Evolutionary conservation across 1,140 invertebrate genomes (phyloP), one percentile per base, ranked within the genome.

Genomic region (Zaprionus capensis): DNA sequence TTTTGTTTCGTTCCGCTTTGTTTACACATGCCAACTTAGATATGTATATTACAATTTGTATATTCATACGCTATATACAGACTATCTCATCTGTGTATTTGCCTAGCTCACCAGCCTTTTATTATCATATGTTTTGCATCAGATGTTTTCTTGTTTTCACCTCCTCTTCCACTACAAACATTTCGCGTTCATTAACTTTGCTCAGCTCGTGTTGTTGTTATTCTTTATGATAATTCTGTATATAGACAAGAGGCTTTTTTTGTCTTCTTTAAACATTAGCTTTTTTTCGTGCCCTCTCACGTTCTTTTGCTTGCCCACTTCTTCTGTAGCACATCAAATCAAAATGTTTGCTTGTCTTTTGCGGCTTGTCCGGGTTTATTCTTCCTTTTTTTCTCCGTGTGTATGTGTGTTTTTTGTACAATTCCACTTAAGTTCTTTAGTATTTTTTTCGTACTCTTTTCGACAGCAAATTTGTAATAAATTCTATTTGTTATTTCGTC

Each of bases 391-490:
- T 65, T 58, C 51, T 76, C 66, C 49, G n/a, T 46, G 7, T 17
- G 41, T 15, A 15, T 38, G 36, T 38, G 36, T 46, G 41, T 46
- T 17, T 46, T 17, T 46, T 46, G n/a, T 46, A 46, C 41, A 51
- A 65, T 85, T 78, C 82, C 81, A 84, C 78, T 84, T 78, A 76
- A 71, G 64, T 68, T 46, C 71, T 73, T 75, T 53, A 61, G 57
- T 34, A 53, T 70, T 51, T 61, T 49, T 46, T 69, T 68, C 17
- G 56, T 62, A 31, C 56, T 36, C 57, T 17, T 76, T 36, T 76
- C 56, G 80, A 64, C 76, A 78, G 44, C 74, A 62, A 82, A 87
- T 83, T 53, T 91, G 86, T 85, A 91, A 90, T 90, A 90, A 88
- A 82, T 90, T 85, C 66, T 72, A 65, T 72, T 76, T 57, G 61